Percentiles rank a stretch among this genome's conserved stretches.
These are phyloP conservation scores for Smittia aterrima DNA, from an alignment of 2,888 invertebrate species.

Conservation along the genomic window DNA sequence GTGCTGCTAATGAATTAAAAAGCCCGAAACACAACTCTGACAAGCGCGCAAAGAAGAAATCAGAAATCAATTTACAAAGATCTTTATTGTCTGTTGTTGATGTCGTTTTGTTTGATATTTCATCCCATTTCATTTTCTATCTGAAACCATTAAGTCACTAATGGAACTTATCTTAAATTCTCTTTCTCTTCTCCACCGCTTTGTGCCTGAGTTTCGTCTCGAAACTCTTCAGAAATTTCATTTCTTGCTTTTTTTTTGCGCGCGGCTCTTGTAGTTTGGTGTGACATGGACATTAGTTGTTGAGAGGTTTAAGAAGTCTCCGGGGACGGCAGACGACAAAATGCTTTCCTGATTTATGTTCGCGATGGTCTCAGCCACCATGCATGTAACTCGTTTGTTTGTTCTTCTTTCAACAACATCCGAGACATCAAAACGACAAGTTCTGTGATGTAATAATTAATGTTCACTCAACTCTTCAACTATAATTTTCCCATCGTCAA, in stretches of 20 bases:
- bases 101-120: conserved; percentile 30
- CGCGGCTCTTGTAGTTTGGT: conserved; percentile 36
- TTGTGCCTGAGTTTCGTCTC: conserved; percentile 6
- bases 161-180: conserved; percentile 42
- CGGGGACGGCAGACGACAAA: background rate
- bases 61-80: conserved; percentile 40
- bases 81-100: conserved; percentile 40
- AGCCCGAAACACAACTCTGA: background rate
- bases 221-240: background rate
- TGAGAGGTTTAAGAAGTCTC: conserved; percentile 24
- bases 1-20: conserved; percentile 40
- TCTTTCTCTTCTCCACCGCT: conserved; percentile 12
- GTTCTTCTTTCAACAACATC: background rate
- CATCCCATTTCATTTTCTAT: conserved; percentile 40
- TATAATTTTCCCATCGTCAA: background rate
- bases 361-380: background rate
- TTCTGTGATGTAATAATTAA: conserved; percentile 13
- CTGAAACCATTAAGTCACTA: conserved; percentile 41
- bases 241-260: conserved; percentile 18
- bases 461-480: background rate
- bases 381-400: conserved; percentile 14
- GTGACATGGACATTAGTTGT: conserved; percentile 41
- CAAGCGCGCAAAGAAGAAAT: conserved; percentile 6
- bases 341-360: conserved; percentile 35
- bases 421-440: no score